phyloP scores from a whole-genome alignment of 2,888 invertebrate species.

The Acanthosepion esculentum region DNA sequence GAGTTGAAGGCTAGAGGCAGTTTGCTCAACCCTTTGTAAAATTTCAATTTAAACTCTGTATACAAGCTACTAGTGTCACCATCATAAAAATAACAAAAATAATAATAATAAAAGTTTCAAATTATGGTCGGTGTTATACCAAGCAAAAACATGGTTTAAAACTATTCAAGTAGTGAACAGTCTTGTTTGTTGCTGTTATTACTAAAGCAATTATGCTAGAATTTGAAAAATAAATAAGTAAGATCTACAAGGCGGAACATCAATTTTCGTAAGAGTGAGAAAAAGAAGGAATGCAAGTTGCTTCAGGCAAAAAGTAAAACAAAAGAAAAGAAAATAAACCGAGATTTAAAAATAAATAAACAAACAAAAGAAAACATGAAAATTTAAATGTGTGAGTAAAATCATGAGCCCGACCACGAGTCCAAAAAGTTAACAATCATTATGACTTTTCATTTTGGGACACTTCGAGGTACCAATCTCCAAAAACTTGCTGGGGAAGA shows the following conservation, averaged over 20 bases:
- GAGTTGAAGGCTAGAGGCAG: background rate
- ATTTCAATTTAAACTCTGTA: background rate
- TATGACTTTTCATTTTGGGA: too few species aligned
- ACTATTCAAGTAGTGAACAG: background rate
- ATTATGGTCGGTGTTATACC: background rate
- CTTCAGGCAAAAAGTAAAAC: background rate
- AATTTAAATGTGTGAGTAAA: too few species aligned
- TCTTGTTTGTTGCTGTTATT: background rate
- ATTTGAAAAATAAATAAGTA: background rate
- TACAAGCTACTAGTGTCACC: background rate
- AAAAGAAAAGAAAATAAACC: too few species aligned
- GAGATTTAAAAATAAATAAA: too few species aligned
- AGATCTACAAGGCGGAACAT: background rate
- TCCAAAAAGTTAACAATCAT: too few species aligned
- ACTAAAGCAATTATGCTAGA: background rate
- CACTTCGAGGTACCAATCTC: too few species aligned
- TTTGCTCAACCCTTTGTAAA: slow-evolving; percentile 4
- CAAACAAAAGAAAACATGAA: too few species aligned
- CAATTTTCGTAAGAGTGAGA: background rate
- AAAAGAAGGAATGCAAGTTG: background rate
- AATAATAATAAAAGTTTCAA: background rate
- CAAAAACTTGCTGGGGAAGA: too few species aligned
- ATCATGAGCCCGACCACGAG: too few species aligned
- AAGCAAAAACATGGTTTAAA: background rate
- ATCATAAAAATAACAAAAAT: background rate